phyloP scores from a whole-genome alignment of 2,888 invertebrate genomes.

The Acronicta psi region DNA sequence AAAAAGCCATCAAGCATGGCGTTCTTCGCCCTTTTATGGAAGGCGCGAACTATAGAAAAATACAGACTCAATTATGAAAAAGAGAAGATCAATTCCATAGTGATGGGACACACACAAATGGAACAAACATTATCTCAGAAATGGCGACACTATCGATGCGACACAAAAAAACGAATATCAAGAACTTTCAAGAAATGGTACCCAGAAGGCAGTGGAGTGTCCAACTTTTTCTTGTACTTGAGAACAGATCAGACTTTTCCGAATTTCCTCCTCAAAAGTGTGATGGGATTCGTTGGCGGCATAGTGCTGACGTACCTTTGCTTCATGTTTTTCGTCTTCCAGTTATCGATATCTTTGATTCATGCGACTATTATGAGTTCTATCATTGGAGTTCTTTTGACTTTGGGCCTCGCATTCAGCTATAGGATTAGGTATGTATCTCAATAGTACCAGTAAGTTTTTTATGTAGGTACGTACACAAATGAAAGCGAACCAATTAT shows the following conservation, averaged over 20 bases:
- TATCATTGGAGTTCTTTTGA: constrained; percentile 90
- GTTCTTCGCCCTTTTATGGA: constrained; percentile 87
- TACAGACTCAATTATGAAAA: constrained; percentile 84
- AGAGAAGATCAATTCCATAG: constrained; percentile 89
- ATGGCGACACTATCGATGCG: constrained; percentile 81
- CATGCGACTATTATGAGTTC: constrained; percentile 90
- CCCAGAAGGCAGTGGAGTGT: constrained; percentile 76
- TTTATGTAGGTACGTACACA: too few species aligned
- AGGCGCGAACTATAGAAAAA: constrained; percentile 87
- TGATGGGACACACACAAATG: constrained; percentile 76
- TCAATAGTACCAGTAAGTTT: too few species aligned
- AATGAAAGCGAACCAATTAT: too few species aligned
- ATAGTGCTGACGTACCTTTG: constrained; percentile 90
- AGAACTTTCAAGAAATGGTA: constrained; percentile 73
- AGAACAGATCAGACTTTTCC: constrained; percentile 84
- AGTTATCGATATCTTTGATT: constrained; percentile 89
- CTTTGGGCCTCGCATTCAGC: constrained; percentile 92
- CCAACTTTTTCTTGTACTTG: constrained; percentile 71
- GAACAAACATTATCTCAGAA: constrained; percentile 81
- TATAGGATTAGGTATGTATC: constrained; percentile 75
- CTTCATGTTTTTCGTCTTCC: constrained; percentile 91
- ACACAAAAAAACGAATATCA: constrained; percentile 75
- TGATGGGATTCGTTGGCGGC: constrained; percentile 91
- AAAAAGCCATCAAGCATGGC: constrained; percentile 77
- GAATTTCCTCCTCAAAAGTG: constrained; percentile 90